These are phyloP conservation scores for Chloebia gouldiae DNA, from an alignment of 2,113 vertebrate species.

Conservation along the genomic window DNA sequence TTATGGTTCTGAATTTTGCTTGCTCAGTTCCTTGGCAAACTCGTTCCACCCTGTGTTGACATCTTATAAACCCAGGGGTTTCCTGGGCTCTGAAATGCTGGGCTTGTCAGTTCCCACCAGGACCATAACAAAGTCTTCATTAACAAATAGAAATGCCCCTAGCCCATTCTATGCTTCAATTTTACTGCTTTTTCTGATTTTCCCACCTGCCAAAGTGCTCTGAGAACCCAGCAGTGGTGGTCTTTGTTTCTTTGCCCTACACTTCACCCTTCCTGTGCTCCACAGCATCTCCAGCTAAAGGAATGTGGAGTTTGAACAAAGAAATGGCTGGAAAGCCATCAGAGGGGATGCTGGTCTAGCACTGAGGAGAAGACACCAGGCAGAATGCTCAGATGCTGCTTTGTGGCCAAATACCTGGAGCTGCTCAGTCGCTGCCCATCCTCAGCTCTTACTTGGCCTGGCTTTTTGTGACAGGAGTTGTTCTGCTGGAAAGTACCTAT, in stretches of 20 bases:
- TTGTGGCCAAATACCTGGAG: not conserved
- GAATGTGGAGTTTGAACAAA: not conserved
- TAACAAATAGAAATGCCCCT: not conserved
- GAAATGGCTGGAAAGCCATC: not conserved
- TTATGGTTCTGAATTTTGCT: constrained; percentile 49
- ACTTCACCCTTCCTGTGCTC: not conserved
- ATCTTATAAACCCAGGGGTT: not conserved
- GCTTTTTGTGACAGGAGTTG: not conserved
- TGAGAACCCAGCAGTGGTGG: not conserved
- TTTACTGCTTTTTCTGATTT: not conserved
- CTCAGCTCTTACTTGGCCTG: not conserved
- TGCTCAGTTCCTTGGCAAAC: not conserved
- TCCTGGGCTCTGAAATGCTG: not conserved
- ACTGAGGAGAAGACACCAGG: not conserved
- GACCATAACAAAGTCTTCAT: not conserved
- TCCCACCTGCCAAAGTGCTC: not conserved
- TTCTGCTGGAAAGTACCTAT: not conserved
- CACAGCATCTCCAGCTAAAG: not conserved
- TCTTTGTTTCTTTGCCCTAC: not conserved
- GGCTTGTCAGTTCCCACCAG: not conserved
- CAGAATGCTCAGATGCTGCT: not conserved
- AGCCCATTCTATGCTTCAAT: not conserved
- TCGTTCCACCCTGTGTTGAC: not conserved
- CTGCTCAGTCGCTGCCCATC: not conserved
- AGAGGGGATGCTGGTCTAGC: not conserved